Evolutionary conservation across 37 sponge, comb jelly and placozoan genomes (phyloP), one percentile per base, ranked within the genome.

Genomic region (Dysidea cf. avara): DNA sequence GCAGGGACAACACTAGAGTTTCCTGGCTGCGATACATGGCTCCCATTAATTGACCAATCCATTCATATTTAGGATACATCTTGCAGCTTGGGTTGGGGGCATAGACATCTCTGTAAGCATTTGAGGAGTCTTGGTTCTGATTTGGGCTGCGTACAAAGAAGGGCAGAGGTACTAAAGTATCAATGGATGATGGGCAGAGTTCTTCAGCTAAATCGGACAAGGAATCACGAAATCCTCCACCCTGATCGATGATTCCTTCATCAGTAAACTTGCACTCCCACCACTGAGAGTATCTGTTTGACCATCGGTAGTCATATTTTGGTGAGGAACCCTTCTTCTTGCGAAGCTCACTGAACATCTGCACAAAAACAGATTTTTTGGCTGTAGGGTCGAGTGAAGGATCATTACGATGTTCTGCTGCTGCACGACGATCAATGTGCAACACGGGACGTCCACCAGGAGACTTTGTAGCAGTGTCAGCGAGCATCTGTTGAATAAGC

Each of bases 221-320:
- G n/a, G 92, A 63, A 51, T 95, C 96, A 51, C 96, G 61, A 63
- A 95, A 95, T 0, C 89, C 96, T 43, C 96, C 96, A 57, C 94
- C 96, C 68, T 95, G 96, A 50, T 95, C 96, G 29, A 95, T 92
- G 69, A 92, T 85, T 26, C 92, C 92, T 53, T 95, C 96, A 21
- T 77, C 73, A 20, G 54, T 61, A 54, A 95, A 92, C 74, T 92
- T 92, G 53, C 86, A 82, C 76, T 95, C 96, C 96, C 96, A 95
- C 96, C 96, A 95, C 61, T 95, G 96, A 7, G 38, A 60, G 75
- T 66, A 77, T 24, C 75, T 82, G 0, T 82, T 79, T 1, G 94
- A 82, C 86, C 89, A 88, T 29, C 89, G 66, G 75, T 77, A 84
- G 69, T 83, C 80, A 77, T 73, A 92, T 20, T 21, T 75, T 26